Evolutionary conservation across 2,888 invertebrate genomes (phyloP).

Genomic region (Nemapogon koenigi): DNA sequence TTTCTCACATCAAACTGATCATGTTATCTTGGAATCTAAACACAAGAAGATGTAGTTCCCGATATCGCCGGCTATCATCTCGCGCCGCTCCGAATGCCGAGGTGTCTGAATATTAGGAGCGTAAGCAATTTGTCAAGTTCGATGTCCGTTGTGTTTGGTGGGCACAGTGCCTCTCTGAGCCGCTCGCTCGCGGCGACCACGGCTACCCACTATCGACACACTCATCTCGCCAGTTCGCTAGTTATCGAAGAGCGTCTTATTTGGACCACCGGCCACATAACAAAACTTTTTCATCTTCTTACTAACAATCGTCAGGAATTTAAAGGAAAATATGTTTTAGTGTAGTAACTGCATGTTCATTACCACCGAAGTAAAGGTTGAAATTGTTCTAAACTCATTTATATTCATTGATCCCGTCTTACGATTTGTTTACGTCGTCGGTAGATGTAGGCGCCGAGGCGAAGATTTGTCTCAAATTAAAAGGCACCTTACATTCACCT

Average conservation of each 20-base stretch:
- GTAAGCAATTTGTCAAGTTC: conserved; percentile 61
- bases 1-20: conserved; percentile 42
- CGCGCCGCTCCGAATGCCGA: conserved; percentile 18
- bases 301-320: background rate
- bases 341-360: background rate
- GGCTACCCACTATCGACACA: conserved; percentile 19
- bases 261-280: too few relatives aligned
- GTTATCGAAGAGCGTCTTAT: conserved; percentile 24
- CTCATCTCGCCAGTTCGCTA: conserved; percentile 22
- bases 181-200: conserved; percentile 18
- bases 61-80: conserved; percentile 32
- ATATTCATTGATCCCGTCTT: conserved; percentile 56
- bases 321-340: background rate
- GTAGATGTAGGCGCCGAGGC: conserved; percentile 33
- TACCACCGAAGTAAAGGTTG: conserved; percentile 10
- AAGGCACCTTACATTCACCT: conserved; percentile 22
- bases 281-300: background rate
- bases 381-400: conserved; percentile 52
- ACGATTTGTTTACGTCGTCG: conserved; percentile 50
- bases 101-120: conserved; percentile 59
- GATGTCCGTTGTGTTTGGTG: conserved; percentile 43
- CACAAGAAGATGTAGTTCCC: conserved; percentile 42
- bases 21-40: conserved; percentile 53
- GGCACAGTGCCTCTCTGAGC: conserved; percentile 2
- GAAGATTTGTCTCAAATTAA: conserved; percentile 38